A percentile compares a stretch with the other conserved stretches of the same genome.
These are phyloP conservation scores for Melanotaenia boesemani DNA, from an alignment of 2,797 vertebrate species.

Conservation along the genomic window DNA sequence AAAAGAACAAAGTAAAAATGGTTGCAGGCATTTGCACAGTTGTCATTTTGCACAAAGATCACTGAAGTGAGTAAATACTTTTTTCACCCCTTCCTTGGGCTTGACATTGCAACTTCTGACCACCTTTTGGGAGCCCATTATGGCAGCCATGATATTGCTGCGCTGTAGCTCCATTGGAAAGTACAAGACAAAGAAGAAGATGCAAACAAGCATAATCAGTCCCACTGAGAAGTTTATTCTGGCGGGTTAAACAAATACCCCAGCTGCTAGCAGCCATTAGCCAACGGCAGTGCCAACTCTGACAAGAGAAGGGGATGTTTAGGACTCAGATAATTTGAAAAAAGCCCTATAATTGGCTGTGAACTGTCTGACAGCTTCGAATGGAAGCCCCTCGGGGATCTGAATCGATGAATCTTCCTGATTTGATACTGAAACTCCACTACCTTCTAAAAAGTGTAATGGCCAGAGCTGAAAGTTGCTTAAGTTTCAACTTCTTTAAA, in stretches of 20 bases:
- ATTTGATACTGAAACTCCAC: constrained; percentile 38
- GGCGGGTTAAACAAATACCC: constrained; percentile 65
- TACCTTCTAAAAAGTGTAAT: constrained; percentile 30
- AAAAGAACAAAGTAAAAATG: constrained; percentile 20
- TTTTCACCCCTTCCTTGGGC: constrained; percentile 16
- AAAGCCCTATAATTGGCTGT: constrained; percentile 69
- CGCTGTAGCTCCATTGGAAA: constrained; percentile 26
- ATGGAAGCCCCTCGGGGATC: constrained; percentile 34
- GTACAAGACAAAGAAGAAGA: constrained; percentile 33
- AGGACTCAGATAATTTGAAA: constrained; percentile 65
- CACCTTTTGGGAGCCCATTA: background rate
- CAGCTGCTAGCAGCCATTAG: constrained; percentile 65
- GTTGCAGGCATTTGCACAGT: constrained; percentile 37
- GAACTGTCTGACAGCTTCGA: constrained; percentile 60
- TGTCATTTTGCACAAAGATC: constrained; percentile 48
- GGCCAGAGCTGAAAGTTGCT: constrained; percentile 24
- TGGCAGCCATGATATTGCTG: background rate
- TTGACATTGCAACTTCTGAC: constrained; percentile 35
- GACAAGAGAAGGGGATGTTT: constrained; percentile 55
- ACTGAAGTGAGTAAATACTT: constrained; percentile 45
- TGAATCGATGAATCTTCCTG: constrained; percentile 57
- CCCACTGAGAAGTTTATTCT: constrained; percentile 50
- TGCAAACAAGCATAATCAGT: constrained; percentile 64
- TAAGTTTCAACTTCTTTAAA: constrained; percentile 23
- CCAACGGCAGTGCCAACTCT: constrained; percentile 50